These are phyloP conservation scores for Aleiodes testaceus DNA, from an alignment of 2,888 invertebrate genomes.

Conservation along the genomic window DNA sequence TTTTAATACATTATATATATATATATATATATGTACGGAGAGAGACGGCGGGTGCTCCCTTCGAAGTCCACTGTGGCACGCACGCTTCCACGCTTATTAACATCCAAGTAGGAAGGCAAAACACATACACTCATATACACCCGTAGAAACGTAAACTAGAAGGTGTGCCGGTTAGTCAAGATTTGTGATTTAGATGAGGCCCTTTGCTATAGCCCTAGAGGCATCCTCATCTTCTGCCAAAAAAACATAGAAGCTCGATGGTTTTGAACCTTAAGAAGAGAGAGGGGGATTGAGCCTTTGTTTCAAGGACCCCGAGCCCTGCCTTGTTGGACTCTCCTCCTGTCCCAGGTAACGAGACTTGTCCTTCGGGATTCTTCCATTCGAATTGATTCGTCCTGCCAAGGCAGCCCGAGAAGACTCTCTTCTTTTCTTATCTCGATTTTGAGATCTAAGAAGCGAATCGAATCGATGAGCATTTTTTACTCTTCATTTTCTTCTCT, in stretches of 20 bases:
- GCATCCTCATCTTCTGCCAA: constrained; percentile 26
- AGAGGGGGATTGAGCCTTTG: constrained; percentile 48
- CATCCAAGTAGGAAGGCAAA: constrained; percentile 42
- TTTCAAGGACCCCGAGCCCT: constrained; percentile 48
- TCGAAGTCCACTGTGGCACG: constrained; percentile 36
- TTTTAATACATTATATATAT: constrained; percentile 16
- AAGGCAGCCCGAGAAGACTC: constrained; percentile 44
- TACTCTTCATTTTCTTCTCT: constrained; percentile 5
- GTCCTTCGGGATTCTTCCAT: constrained; percentile 52
- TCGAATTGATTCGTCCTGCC: constrained; percentile 55
- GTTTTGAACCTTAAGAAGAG: neutral
- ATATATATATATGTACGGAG: too few species aligned
- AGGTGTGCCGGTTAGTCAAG: constrained; percentile 66
- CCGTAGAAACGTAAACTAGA: constrained; percentile 60
- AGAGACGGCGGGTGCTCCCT: constrained; percentile 20
- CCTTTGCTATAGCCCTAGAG: constrained; percentile 16
- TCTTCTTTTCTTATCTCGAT: constrained; percentile 49
- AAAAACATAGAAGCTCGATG: neutral
- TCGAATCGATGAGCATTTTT: constrained; percentile 48
- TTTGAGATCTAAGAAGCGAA: constrained; percentile 46
- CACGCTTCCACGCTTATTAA: constrained; percentile 53
- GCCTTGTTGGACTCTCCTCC: constrained; percentile 40
- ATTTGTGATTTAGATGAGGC: constrained; percentile 73
- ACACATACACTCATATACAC: constrained; percentile 36
- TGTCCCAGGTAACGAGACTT: constrained; percentile 48